Percentiles rank a stretch among this genome's conserved stretches.
Evolutionary conservation across 92 coral and sea anemone species (phyloP).

Genomic region (Epizoanthus stellaris): DNA sequence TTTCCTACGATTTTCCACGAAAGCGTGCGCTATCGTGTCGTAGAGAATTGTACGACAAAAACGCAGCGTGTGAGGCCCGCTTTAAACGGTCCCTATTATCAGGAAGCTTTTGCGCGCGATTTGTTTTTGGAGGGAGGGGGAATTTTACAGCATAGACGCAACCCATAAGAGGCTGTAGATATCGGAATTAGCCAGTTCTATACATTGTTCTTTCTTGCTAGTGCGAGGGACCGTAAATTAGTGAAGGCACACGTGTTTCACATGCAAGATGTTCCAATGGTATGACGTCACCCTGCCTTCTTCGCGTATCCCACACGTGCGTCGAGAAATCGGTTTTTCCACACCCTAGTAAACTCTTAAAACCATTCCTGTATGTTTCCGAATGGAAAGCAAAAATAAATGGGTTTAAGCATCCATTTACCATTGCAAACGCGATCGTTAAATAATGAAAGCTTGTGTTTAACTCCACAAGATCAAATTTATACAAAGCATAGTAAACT

Average conservation of each 20-base stretch:
- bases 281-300: background rate
- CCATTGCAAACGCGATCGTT: constrained; percentile 63
- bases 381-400: constrained; percentile 73
- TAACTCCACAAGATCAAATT: constrained; percentile 61
- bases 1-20: too few species aligned
- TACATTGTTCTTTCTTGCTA: too few species aligned
- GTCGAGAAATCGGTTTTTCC: background rate
- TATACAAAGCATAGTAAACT: constrained; percentile 54
- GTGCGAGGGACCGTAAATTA: background rate
- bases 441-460: constrained; percentile 51
- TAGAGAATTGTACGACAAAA: too few species aligned
- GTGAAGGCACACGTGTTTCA: background rate
- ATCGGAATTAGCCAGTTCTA: too few species aligned
- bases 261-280: background rate
- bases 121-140: too few species aligned
- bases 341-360: constrained; percentile 39
- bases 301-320: background rate
- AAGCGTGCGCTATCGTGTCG: too few species aligned
- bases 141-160: too few species aligned
- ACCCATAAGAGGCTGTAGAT: too few species aligned
- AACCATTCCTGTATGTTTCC: constrained; percentile 60
- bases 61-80: too few species aligned
- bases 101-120: too few species aligned
- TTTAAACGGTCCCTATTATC: too few species aligned
- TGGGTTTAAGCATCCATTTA: constrained; percentile 66